Conservation (phyloP, 2,113 vertebrate genomes). For the Clupea harengus region DNA sequence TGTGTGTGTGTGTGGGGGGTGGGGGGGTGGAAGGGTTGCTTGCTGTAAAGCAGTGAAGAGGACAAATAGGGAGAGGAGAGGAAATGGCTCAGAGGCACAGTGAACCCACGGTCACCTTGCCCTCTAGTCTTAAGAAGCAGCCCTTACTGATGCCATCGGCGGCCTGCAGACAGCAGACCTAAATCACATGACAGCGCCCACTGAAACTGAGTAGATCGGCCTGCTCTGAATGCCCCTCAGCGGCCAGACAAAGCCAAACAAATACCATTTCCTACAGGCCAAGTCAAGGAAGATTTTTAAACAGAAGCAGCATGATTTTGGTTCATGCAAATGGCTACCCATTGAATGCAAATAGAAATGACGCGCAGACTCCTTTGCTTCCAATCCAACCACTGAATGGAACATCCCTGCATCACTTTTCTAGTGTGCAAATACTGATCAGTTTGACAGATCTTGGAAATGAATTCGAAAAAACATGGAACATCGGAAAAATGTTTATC, state of each 20-base stretch:
- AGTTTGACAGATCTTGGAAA: not conserved
- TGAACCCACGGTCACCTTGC: not conserved
- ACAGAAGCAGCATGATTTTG: not conserved
- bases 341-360: not conserved
- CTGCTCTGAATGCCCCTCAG: not conserved
- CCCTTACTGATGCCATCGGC: not conserved
- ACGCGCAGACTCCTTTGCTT: not conserved
- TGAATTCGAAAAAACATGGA: not conserved
- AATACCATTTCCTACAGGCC: not conserved
- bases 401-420: not conserved
- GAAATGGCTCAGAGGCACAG: not conserved
- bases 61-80: not conserved
- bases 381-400: not conserved
- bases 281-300: not conserved
- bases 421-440: not conserved
- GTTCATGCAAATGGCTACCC: not conserved
- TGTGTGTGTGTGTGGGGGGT: not conserved
- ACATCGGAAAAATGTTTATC: not conserved
- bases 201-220: not conserved
- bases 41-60: not conserved
- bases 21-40: not conserved
- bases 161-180: not conserved
- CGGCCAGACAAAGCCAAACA: not conserved
- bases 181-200: not conserved
- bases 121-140: not conserved